Evolutionary conservation across 2,113 vertebrate genomes (phyloP).

Genomic region (Progne subis): DNA sequence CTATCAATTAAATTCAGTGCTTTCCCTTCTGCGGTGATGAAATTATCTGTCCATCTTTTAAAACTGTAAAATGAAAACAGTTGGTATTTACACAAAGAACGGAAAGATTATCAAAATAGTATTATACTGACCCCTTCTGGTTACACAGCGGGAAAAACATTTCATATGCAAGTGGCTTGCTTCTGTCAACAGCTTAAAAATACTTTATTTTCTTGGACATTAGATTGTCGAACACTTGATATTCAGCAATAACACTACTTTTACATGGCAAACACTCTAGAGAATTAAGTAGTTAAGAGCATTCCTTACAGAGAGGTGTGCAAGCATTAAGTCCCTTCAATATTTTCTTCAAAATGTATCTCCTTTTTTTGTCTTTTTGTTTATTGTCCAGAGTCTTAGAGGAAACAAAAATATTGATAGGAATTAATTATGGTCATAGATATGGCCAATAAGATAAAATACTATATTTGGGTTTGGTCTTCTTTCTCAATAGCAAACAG

Average conservation of each 20-base stretch:
- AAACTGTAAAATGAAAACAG: background rate
- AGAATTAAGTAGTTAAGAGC: background rate
- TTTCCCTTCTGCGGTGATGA: background rate
- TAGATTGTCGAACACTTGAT: background rate
- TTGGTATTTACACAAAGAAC: background rate
- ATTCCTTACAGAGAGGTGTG: background rate
- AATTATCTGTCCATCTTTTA: background rate
- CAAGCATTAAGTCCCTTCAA: background rate
- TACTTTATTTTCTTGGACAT: background rate
- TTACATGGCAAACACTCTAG: background rate
- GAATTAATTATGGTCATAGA: background rate
- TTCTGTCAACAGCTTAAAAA: background rate
- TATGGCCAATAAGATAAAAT: background rate
- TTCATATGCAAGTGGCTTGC: background rate
- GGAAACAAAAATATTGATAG: background rate
- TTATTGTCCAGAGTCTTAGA: background rate
- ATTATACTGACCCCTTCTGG: slow-evolving; percentile 26
- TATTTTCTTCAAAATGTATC: background rate
- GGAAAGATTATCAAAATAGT: background rate
- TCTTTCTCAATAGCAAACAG: background rate
- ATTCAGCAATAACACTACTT: background rate
- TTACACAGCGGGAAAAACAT: background rate
- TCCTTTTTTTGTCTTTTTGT: background rate
- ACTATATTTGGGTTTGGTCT: background rate
- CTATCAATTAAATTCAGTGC: background rate